phyloP scores from a whole-genome alignment of 2,888 invertebrate genomes.

The Drosophila testacea region DNA sequence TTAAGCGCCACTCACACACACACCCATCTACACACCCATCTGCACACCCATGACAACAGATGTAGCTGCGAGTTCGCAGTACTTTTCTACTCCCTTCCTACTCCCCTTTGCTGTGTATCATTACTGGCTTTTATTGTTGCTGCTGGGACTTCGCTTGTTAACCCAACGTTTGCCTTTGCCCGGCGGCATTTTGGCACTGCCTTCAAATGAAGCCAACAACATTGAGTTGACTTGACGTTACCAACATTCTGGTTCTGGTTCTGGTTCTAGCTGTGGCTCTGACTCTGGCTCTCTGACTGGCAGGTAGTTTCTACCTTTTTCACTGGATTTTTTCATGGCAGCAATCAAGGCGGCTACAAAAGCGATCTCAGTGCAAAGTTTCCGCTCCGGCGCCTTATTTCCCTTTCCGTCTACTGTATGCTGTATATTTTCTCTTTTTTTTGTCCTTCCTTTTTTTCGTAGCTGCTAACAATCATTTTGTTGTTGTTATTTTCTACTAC shows the following conservation, averaged over 20 bases:
- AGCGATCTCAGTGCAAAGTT: slow-evolving; percentile 60
- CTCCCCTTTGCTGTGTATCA: slow-evolving; percentile 13
- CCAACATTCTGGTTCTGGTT: slow-evolving; percentile 2
- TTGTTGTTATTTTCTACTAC: slow-evolving; percentile 9
- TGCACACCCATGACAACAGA: slow-evolving; percentile 13
- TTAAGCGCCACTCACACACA: slow-evolving; percentile 27
- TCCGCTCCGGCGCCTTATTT: slow-evolving; percentile 62
- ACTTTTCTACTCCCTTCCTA: slow-evolving; percentile 1
- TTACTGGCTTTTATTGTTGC: slow-evolving; percentile 66
- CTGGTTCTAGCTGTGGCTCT: slow-evolving; percentile 8
- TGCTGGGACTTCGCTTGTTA: slow-evolving; percentile 64
- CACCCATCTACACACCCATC: background rate
- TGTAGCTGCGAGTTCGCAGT: slow-evolving; percentile 42
- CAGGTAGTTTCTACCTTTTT: slow-evolving; percentile 41
- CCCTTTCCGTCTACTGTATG: slow-evolving; percentile 39
- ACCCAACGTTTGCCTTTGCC: slow-evolving; percentile 67
- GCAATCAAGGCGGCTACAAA: slow-evolving; percentile 73
- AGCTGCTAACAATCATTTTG: slow-evolving; percentile 14
- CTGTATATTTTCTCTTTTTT: slow-evolving; percentile 16
- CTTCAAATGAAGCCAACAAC: slow-evolving; percentile 64
- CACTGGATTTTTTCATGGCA: slow-evolving; percentile 57
- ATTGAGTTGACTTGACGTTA: slow-evolving; percentile 28
- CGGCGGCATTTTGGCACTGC: slow-evolving; percentile 67
- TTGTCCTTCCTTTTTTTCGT: slow-evolving; percentile 4
- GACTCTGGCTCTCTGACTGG: slow-evolving; percentile 4